Percentiles rank a stretch among this genome's conserved stretches.
Evolutionary conservation across 1,140 invertebrate genomes (phyloP).

Genomic region (Bombus affinis): DNA sequence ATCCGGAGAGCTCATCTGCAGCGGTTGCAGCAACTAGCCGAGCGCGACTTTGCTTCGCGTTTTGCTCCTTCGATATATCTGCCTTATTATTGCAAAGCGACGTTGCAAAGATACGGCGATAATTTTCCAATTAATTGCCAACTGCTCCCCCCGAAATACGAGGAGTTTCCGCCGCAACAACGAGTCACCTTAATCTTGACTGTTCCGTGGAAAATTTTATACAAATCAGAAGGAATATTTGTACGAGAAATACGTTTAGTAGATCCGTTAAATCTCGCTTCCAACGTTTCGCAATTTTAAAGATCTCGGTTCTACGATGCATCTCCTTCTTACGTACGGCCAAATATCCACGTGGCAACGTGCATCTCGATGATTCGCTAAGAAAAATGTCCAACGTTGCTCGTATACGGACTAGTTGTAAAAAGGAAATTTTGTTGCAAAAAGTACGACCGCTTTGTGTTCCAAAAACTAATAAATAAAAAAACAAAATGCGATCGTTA

Average conservation of each 20-base stretch:
- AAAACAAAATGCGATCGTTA: background rate
- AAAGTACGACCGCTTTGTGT: background rate
- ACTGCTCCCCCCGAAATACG: background rate
- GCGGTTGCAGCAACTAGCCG: background rate
- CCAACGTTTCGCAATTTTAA: no score
- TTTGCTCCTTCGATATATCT: slow-evolving; percentile 20
- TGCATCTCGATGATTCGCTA: no score
- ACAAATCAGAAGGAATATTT: background rate
- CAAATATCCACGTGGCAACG: no score
- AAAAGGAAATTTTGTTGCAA: no score
- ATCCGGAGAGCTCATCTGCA: background rate
- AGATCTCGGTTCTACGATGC: no score
- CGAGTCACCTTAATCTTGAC: background rate
- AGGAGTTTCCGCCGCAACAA: background rate
- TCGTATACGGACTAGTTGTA: no score
- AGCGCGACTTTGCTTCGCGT: slow-evolving; percentile 6
- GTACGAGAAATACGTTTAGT: no score
- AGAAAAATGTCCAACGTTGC: no score
- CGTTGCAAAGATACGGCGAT: slow-evolving; percentile 25
- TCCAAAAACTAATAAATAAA: background rate
- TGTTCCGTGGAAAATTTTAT: background rate
- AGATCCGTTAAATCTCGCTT: background rate
- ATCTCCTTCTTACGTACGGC: no score
- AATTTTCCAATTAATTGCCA: slow-evolving; percentile 25
- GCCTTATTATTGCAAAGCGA: background rate